Evolutionary conservation across 2,797 vertebrate species (phyloP).

Genomic region (Pangasius djambal): DNA sequence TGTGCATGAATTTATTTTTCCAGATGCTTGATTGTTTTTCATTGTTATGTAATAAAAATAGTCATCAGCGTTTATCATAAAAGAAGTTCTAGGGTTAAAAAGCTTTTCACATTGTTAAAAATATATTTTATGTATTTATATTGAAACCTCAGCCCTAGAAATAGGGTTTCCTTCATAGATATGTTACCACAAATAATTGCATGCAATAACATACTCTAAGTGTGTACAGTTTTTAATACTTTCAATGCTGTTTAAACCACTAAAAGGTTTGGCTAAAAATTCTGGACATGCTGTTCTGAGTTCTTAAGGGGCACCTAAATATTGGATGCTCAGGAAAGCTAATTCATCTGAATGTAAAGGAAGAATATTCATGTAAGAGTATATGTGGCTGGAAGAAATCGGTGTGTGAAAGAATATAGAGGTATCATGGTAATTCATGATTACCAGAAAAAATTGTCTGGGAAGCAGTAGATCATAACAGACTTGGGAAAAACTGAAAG

Average conservation of each 20-base stretch:
- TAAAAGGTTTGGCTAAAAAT: neutral
- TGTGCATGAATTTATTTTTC: neutral
- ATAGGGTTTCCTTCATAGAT: neutral
- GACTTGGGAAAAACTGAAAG: neutral
- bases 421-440: neutral
- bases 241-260: neutral
- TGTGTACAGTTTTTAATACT: neutral
- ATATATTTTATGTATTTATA: neutral
- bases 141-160: neutral
- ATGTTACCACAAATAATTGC: neutral
- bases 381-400: constrained; percentile 30
- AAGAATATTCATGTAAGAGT: neutral
- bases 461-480: neutral
- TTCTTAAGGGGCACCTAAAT: neutral
- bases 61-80: neutral
- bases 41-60: neutral
- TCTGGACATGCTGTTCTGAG: neutral
- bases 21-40: neutral
- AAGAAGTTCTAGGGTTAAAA: neutral
- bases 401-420: constrained; percentile 22
- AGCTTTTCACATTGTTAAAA: neutral
- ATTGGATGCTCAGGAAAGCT: neutral
- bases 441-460: neutral
- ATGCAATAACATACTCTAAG: neutral
- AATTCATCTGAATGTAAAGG: constrained; percentile 7